Evolutionary conservation across 2,113 vertebrate species (phyloP), one percentile per base, ranked within the genome.

Genomic region (Pseudorhombus dupliciocellatus): DNA sequence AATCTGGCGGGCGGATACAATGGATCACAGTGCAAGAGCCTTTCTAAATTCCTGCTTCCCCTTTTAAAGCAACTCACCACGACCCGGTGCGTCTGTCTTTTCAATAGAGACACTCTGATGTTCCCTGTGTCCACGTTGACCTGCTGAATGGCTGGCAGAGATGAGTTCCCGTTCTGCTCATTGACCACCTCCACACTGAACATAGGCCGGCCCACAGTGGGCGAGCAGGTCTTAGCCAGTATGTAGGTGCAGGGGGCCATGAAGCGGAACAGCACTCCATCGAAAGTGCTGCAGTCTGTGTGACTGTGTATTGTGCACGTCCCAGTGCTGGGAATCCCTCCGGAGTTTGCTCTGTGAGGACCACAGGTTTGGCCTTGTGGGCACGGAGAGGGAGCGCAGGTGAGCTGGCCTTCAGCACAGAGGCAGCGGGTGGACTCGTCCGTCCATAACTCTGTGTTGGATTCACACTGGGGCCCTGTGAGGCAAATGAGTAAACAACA

Each of bases 131-230:
- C 71, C 8, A 96, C 85, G 34, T 61, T 40, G 21, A 96, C 91
- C 67, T 91, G 85, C 2, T 92, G 91, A 60, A 95, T 87, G 0
- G 87, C 84, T 28, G 90, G 86, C 64, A 90, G 75, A 5, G 80
- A 87, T 7, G 78, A 76, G 76, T 75, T 91, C 12, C 88, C 78
- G 0, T 84, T 90, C 25, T 91, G 81, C 77, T 92, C 87, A 3
- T 92, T 95, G 69, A 93, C 90, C 56, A 94, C 94, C 76, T 94
- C 92, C 8, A 96, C 86, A 0, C 83, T 90, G 90, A 97, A 97
- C 85, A 77, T 65, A 2, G 94, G 90, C 62, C 94, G 81, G 44
- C 72, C 56, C 20, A 80, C 87, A 55, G 67, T 54, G 59, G 89
- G 74, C 44, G 80, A 81, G 51, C 95, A 96, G 51, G 92, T 87